Evolutionary conservation across 2,113 vertebrate genomes (phyloP), one percentile per base, ranked within the genome.

Genomic region (Mustelus asterias): DNA sequence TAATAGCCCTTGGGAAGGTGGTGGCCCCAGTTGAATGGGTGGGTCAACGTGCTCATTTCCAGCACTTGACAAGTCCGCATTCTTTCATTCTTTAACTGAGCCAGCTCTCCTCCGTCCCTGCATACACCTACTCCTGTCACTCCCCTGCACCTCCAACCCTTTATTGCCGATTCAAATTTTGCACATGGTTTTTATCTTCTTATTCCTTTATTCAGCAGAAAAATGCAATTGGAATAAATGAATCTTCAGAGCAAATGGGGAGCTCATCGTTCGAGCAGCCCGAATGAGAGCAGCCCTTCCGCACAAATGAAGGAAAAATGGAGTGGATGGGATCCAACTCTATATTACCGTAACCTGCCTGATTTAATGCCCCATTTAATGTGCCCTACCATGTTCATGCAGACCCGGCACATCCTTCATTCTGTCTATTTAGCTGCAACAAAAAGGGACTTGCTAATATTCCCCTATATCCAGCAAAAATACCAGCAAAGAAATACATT

Each of bases 391-490:
- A 65, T 37, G 60, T 65, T 37, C 89, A 37, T 3, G 33, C 60
- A 41, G 60, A 93, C 60, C 33, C 18, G n/a, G 16, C 20, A 37
- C 22, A 65, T 65, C 37, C 63, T 93, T 93, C 89, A 22, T 93
- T 93, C 60, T 93, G 89, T 93, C 89, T 92, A 60, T 33, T 63
- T 92, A 92, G 26, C 88, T 63, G 8, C 58, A 92, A 54, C 88
- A 60, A 8, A 14, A 92, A 14, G 29, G 63, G 3, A 63, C 54
- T 58, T 90, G 89, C 63, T 93, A 20, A 65, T 93, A 67, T 63
- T 37, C 89, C 89, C 60, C 33, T 22, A 11, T 60, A 65, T 65
- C 60, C 22, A 37, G 18, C 60, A 93, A 41, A n/a, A 65, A 93
- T 29, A 9, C 60, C 3, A 33, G 89, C n/a, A 93, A 93, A 65